Percentiles rank a stretch among this genome's conserved stretches.
Evolutionary conservation across 35 echinoderm and acorn worm species (phyloP).

Genomic region (Ophioderma brevispina): DNA sequence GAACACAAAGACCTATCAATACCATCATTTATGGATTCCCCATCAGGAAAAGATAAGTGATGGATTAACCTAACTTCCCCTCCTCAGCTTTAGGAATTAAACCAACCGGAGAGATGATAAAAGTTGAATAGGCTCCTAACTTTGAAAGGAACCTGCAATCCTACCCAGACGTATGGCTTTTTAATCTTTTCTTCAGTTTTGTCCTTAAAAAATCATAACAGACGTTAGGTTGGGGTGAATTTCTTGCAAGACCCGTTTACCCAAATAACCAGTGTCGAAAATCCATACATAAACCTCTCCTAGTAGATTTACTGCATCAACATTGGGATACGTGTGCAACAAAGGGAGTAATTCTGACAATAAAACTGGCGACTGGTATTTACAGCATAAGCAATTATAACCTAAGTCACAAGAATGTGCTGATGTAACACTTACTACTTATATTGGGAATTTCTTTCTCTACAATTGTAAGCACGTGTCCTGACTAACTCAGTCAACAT

Average conservation of each 20-base stretch:
- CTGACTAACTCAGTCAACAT: not conserved
- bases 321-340: not conserved
- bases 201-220: not conserved
- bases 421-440: not conserved
- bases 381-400: slow-evolving; percentile 1
- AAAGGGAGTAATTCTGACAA: too few relatives aligned
- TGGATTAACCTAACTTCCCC: slow-evolving; percentile 32
- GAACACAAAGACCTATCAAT: not conserved
- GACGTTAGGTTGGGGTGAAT: not conserved
- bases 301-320: not conserved
- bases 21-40: slow-evolving; percentile 24
- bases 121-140: slow-evolving; percentile 13
- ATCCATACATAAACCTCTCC: not conserved
- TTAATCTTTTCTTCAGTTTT: not conserved
- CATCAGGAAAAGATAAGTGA: slow-evolving; percentile 25
- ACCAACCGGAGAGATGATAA: slow-evolving; percentile 24
- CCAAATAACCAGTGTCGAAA: not conserved
- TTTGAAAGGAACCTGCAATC: slow-evolving; percentile 41
- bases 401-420: not conserved
- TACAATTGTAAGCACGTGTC: not conserved
- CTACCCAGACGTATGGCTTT: slow-evolving; percentile 10
- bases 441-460: not conserved
- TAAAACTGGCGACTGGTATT: not conserved
- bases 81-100: slow-evolving; percentile 21
- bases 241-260: not conserved